phyloP scores from a whole-genome alignment of 2,797 vertebrate species.

The Garrulus glandarius region DNA sequence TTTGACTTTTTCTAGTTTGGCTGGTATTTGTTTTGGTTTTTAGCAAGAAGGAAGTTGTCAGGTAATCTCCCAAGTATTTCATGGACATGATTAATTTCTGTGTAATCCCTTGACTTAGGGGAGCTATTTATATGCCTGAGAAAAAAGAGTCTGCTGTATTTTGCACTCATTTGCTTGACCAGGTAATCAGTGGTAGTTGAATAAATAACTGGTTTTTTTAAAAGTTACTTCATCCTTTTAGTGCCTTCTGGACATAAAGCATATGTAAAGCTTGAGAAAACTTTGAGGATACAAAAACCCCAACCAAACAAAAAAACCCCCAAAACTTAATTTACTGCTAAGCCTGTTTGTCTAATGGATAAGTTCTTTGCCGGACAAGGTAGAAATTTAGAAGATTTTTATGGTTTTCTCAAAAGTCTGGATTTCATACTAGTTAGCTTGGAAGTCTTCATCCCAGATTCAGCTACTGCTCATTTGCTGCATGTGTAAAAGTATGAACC shows the following conservation, averaged over 20 bases:
- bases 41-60: not conserved
- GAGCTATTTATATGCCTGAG: not conserved
- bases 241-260: not conserved
- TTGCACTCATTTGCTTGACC: not conserved
- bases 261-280: not conserved
- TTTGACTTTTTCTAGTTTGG: not conserved
- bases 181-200: not conserved
- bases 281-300: not conserved
- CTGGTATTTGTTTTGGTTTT: not conserved
- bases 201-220: not conserved
- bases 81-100: not conserved
- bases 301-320: accelerated
- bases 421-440: not conserved
- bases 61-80: not conserved
- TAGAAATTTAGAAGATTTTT: not conserved
- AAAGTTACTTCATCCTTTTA: not conserved
- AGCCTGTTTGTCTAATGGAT: not conserved
- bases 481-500: not conserved
- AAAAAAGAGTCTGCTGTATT: not conserved
- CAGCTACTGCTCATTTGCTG: not conserved
- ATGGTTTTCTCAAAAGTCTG: not conserved
- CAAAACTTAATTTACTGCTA: not conserved
- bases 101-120: not conserved
- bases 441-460: not conserved
- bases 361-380: not conserved